phyloP scores from a whole-genome alignment of 2,888 invertebrate species.

The Ophion costatus region DNA sequence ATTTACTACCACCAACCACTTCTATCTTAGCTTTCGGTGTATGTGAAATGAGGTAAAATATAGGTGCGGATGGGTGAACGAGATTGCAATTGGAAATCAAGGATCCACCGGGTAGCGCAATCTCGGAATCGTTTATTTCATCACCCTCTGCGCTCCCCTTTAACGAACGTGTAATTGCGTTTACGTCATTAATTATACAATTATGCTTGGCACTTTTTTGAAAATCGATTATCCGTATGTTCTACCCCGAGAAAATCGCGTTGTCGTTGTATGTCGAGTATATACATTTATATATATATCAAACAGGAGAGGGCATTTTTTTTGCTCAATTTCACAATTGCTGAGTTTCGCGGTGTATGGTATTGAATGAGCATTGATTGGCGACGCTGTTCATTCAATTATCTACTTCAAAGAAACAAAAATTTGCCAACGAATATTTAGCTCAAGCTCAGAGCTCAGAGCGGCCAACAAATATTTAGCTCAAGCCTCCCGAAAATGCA shows the following conservation, averaged over 20 bases:
- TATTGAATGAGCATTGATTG: too few species aligned
- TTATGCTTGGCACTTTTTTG: slow-evolving; percentile 18
- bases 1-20: slow-evolving; percentile 33
- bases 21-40: not conserved
- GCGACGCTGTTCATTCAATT: too few species aligned
- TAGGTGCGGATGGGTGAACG: slow-evolving; percentile 51
- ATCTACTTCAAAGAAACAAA: too few species aligned
- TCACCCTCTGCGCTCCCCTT: slow-evolving; percentile 15
- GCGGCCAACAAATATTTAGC: too few species aligned
- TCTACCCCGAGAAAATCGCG: not conserved
- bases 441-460: too few species aligned
- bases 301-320: too few species aligned
- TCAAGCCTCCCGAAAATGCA: too few species aligned
- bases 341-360: too few species aligned
- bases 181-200: slow-evolving; percentile 53
- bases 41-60: slow-evolving; percentile 55
- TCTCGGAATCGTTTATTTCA: slow-evolving; percentile 56
- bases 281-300: not conserved
- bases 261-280: not conserved
- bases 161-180: slow-evolving; percentile 48
- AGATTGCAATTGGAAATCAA: slow-evolving; percentile 65
- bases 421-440: not conserved
- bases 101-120: slow-evolving; percentile 49
- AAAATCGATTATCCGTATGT: not conserved
- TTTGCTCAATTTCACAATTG: too few species aligned